Percentiles rank a stretch among this genome's conserved stretches.
phyloP scores from a whole-genome alignment of 2,113 vertebrate species.

The Elephantulus edwardii region DNA sequence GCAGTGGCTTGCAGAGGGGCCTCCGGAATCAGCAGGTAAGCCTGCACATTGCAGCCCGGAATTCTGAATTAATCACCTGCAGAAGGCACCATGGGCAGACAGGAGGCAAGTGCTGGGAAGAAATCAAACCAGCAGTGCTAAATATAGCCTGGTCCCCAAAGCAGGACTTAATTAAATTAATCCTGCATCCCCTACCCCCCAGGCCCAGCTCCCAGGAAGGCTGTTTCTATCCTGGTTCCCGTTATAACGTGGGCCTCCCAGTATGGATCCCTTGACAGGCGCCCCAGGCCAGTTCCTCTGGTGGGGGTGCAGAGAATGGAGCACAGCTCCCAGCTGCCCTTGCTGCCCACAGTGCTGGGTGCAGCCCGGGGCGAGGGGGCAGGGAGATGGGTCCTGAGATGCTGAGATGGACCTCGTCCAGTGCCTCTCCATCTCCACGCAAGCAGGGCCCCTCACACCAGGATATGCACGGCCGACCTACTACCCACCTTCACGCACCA shows the following conservation, averaged over 20 bases:
- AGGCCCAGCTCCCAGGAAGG: constrained; percentile 59
- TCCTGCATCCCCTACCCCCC: constrained; percentile 28
- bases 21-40: neutral
- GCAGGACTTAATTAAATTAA: constrained; percentile 77
- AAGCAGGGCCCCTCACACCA: neutral
- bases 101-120: constrained; percentile 47
- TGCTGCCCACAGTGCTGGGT: neutral
- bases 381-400: neutral
- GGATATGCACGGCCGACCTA: neutral
- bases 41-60: neutral
- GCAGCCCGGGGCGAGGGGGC: neutral
- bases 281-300: constrained; percentile 65
- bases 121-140: constrained; percentile 57
- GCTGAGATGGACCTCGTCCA: neutral
- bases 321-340: constrained; percentile 5
- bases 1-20: neutral
- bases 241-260: constrained; percentile 41
- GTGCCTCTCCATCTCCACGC: neutral
- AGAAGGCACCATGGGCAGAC: constrained; percentile 49
- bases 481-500: fast-evolving
- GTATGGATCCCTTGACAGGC: constrained; percentile 67
- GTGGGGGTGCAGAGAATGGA: constrained; percentile 6
- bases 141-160: constrained; percentile 75
- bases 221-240: constrained; percentile 43
- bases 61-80: constrained; percentile 67